Evolutionary conservation across 2,888 invertebrate species (phyloP), one percentile per base, ranked within the genome.

Genomic region (Andricus quercusramuli): DNA sequence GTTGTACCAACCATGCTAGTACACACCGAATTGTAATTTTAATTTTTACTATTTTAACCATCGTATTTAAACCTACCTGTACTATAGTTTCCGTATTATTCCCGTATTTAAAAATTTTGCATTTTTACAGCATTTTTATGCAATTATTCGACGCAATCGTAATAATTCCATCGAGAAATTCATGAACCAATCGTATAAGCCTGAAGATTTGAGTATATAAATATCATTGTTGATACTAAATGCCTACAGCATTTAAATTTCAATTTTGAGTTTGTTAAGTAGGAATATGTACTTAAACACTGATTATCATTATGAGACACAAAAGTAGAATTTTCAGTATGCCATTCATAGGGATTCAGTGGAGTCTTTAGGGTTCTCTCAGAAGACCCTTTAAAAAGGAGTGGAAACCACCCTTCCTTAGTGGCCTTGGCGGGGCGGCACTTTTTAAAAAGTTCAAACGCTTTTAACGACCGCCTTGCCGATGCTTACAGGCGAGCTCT

Each of bases 401-500:
- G 67, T 51, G 47, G 17, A 77, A 65, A 32, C 56, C 13, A 15
- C 64, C 32, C 78, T 68, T 68, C 77, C 25, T 13, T 77, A 74
- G 62, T 80, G 70, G 78, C 78, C 65, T 78, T 78, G 70, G 51
- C 37, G 68, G 70, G 68, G 77, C 77, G 77, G 70, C 77, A 70
- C 80, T 62, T 80, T 78, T 70, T 78, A 70, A 76, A 80, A 83
- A 83, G 79, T 83, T 83, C 78, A 82, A 82, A 83, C 77, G 78
- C 81, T 80, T 80, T 82, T 82, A 82, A 82, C 79, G 79, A 80
- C 81, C 81, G 78, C 77, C 83, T 62, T 65, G 80, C 68, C 67
- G 79, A 77, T 79, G 76, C 79, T 80, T 77, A 68, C 62, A 76
- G 56, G 62, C 41, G 77, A 65, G 64, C 65, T 64, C 59, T 76